Base-by-base conservation (phyloP, 2,888 invertebrate species). In the Phoenoteleia sp. region DNA sequence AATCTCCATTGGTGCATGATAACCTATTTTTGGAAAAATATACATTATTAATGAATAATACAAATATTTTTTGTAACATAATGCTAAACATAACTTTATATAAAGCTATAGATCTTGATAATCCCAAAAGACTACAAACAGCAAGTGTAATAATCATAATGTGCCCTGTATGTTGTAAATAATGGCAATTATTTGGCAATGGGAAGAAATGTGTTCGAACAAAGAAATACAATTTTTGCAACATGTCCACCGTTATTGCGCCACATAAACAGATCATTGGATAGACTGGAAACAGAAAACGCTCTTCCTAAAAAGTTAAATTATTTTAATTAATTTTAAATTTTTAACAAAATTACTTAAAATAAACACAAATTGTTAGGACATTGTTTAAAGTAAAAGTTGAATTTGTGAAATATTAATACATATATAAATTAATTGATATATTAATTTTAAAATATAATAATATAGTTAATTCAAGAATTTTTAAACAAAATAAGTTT, bases 241-340 rank as follows among this genome's bases (percentile, higher is more conserved):
- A 91, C 71, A 96, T 95, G 92, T 98, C 98, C 23, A 98, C 94
- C 0, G 96, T 95, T 87, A 98, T 96, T 5, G 97, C 97, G 0
- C 97, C 97, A 66, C 96, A 96, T 19, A 98, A 94, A 87, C 98
- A 97, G 74, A 99, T 96, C 94, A 99, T 95, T 11, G 99, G 99
- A 94, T 99, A 99, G 9, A 99, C 95, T 0, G 99, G 99, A 94
- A 98, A 99, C 58, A 99, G 94, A 94, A 99, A 99, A 84, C 93
- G 91, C 93, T 96, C 96, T 92, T 96, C 96, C 95, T 96, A 90
- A 39, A 92, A 91, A 62, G 9, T 17, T 13, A 58, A 17, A n/a
- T n/a, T n/a, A n/a, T n/a, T n/a, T n/a, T n/a, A n/a, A n/a, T n/a
- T n/a, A n/a, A n/a, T n/a, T n/a, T n/a, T n/a, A n/a, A n/a, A n/a